Conservation (phyloP, 2,888 invertebrate genomes). For the Zygogramma bicolorata region DNA sequence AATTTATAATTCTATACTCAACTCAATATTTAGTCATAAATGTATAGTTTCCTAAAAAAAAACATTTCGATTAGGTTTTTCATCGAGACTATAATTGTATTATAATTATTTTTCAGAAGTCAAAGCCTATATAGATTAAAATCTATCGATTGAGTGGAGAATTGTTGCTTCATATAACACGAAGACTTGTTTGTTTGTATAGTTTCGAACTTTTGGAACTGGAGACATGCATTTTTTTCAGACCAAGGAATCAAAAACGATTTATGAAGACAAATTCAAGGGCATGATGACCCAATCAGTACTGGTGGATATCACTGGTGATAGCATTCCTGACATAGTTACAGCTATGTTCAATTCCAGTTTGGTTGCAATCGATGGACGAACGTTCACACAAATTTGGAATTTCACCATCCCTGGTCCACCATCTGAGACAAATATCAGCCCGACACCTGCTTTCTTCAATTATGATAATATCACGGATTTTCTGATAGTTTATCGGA, state of each 20-base stretch:
- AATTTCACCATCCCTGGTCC: slow-evolving; percentile 73
- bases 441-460: slow-evolving; percentile 83
- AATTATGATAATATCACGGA: slow-evolving; percentile 83
- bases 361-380: slow-evolving; percentile 79
- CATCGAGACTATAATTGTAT: too few relatives aligned
- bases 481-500: slow-evolving; percentile 78
- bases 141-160: too few relatives aligned
- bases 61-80: too few relatives aligned
- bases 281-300: slow-evolving; percentile 78
- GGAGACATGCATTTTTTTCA: slow-evolving; percentile 35
- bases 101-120: too few relatives aligned
- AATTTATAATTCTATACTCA: too few relatives aligned
- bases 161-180: too few relatives aligned
- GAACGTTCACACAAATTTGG: slow-evolving; percentile 78
- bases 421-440: slow-evolving; percentile 78
- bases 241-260: slow-evolving; percentile 57
- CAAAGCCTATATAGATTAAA: too few relatives aligned
- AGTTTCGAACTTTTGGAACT: background rate
- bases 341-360: slow-evolving; percentile 80
- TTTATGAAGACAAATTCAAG: slow-evolving; percentile 73
- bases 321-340: slow-evolving; percentile 79
- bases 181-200: too few relatives aligned
- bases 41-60: too few relatives aligned
- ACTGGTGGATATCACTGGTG: slow-evolving; percentile 79
- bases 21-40: too few relatives aligned